Evolutionary conservation across 2,113 vertebrate species (phyloP), one percentile per base, ranked within the genome.

Genomic region (Odobenus rosmarus): DNA sequence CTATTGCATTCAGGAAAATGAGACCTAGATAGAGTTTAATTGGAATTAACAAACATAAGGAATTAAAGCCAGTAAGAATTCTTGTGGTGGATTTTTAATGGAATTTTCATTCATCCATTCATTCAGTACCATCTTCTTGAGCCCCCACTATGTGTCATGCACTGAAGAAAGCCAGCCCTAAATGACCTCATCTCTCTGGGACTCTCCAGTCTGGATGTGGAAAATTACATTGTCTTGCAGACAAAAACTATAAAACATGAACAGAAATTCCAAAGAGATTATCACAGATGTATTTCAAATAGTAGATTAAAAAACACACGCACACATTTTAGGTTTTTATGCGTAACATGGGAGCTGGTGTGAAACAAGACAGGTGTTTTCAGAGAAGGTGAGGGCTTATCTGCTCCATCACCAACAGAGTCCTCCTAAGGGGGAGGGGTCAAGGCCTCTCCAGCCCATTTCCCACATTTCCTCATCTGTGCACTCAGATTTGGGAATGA

Each of bases 201-300:
- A 71, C 21, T 83, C 81, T 90, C 46, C 42, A 83, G 46, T 84
- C 36, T 71, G 59, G 10, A 51, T 36, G 23, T 61, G 14, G 15
- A 42, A 82, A 82, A 77, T 28, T 53, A 42, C 31, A 79, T 90
- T 84, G 53, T 85, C 57, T 81, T 86, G 81, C 72, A 95, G 94
- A 88, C 85, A 97, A 82, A 96, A 95, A 55, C 62, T 92, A 33
- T 77, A 84, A 92, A 95, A 28, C 16, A 36, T 42, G 53, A 95
- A 92, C 55, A 98, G 2, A 36, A 98, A 96, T 97, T 90, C 61
- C 87, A 96, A 98, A 93, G 53, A 97, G 74, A 96, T 98, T 94
- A 90, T 36, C 61, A 91, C 21, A 83, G 71, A 96, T 91, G 93
- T 98, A 79, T 95, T 97, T 98, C 96, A 96, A 97, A 97, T 94